Conservation (phyloP, 2,113 vertebrate species). For the Pseudopipra pipra region DNA sequence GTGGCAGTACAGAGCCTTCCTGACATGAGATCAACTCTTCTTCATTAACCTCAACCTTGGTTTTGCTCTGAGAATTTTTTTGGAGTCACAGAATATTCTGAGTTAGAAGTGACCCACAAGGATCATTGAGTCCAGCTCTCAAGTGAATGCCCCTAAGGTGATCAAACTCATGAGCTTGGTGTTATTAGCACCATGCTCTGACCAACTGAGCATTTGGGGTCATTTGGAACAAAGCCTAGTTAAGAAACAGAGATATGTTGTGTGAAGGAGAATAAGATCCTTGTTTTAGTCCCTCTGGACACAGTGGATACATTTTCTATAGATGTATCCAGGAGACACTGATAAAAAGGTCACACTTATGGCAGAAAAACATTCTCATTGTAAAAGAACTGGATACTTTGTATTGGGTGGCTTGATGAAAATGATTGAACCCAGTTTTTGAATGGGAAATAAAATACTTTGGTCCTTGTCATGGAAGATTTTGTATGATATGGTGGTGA, state of each 20-base stretch:
- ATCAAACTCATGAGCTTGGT: not conserved
- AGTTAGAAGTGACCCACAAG: not conserved
- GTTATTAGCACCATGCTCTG: not conserved
- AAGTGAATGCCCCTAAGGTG: not conserved
- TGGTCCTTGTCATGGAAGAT: not conserved
- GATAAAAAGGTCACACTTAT: not conserved
- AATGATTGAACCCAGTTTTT: not conserved
- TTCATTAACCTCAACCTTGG: not conserved
- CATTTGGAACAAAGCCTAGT: not conserved
- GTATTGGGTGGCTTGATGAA: not conserved
- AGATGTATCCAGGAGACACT: not conserved
- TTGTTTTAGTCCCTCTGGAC: not conserved
- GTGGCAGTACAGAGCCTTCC: not conserved
- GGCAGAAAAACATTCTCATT: accelerated
- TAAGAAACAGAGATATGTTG: not conserved
- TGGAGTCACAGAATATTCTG: not conserved
- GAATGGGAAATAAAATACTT: not conserved
- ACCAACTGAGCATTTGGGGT: not conserved
- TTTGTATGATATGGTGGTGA: not conserved
- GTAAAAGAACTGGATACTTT: not conserved
- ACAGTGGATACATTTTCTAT: not conserved
- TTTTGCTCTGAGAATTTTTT: not conserved
- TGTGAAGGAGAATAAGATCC: not conserved
- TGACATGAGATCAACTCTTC: not conserved
- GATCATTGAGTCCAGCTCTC: not conserved